Evolutionary conservation across 2,888 invertebrate genomes (phyloP), one percentile per base, ranked within the genome.

Genomic region (Cheilosia urbana): DNA sequence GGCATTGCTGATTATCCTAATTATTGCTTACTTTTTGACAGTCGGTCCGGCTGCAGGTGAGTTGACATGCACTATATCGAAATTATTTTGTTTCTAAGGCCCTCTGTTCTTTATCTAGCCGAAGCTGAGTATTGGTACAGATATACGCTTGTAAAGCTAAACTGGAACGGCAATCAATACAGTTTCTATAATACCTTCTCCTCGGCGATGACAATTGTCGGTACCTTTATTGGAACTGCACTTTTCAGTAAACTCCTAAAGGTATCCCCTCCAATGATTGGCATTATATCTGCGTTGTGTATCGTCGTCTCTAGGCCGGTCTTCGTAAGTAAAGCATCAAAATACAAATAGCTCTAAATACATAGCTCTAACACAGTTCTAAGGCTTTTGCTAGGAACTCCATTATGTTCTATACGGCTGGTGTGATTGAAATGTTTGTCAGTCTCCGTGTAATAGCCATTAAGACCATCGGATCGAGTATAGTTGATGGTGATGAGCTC

Each of bases 161-260:
- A 90, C 66, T 92, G 92, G 92, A 91, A 91, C 81, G 92, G 92
- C 57, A 90, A 91, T 65, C 89, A 91, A 45, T 91, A 89, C 60
- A 91, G 92, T 51, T 89, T 91, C 42, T 92, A 90, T 55, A 87
- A 88, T 4, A 92, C 92, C 2, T 89, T 92, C 60, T 89, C 89
- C 1, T 90, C 92, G 2, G 90, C 90, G 0, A 88, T 90, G 2
- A 89, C 90, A 9, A 87, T 91, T 47, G 80, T 90, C 34, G 91
- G 92, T 17, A 92, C 92, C 5, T 91, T 92, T 21, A 89, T 92
- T 79, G 92, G 92, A 58, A 92, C 92, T 0, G 91, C 91, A 2
- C 88, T 92, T 13, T 88, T 92, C 2, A 92, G 92, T 81, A 92
- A 92, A 87, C 13, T 90, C 17, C 66, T 92, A 0, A 91, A 91